Percentiles rank a stretch among this genome's conserved stretches.
Evolutionary conservation across 2,113 vertebrate species (phyloP).

Genomic region (Oreochromis spilurus): DNA sequence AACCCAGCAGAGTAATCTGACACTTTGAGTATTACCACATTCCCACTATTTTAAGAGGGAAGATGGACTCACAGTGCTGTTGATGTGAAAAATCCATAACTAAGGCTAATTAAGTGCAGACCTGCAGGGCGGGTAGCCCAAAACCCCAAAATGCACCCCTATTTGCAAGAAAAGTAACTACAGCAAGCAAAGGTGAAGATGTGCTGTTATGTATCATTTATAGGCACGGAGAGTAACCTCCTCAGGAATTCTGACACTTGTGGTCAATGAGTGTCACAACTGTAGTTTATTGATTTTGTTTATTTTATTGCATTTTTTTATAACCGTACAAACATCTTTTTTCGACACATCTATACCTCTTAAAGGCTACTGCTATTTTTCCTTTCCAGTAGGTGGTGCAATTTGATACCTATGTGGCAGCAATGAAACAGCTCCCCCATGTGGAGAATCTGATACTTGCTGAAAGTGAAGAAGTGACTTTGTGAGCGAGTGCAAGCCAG

Average conservation of each 20-base stretch:
- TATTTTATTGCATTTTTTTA: neutral
- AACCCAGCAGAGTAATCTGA: neutral
- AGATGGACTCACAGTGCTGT: neutral
- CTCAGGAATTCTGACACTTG: neutral
- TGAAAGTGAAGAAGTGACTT: neutral
- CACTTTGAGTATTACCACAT: neutral
- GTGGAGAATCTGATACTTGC: neutral
- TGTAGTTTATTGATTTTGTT: neutral
- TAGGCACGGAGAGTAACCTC: neutral
- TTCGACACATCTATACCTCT: neutral
- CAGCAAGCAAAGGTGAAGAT: neutral
- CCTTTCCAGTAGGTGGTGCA: neutral
- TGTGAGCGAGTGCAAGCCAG: conserved; percentile 15
- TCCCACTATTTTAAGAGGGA: neutral
- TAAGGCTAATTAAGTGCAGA: neutral
- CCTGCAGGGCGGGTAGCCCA: neutral
- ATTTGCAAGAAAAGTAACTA: neutral
- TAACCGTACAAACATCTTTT: neutral
- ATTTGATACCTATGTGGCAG: neutral
- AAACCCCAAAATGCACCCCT: neutral
- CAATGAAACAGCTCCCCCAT: neutral
- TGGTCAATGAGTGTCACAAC: neutral
- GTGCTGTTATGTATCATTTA: neutral
- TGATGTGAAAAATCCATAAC: neutral
- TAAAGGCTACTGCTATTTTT: neutral